These are phyloP conservation scores for Clanis bilineata DNA, from an alignment of 2,888 invertebrate species.

Conservation along the genomic window DNA sequence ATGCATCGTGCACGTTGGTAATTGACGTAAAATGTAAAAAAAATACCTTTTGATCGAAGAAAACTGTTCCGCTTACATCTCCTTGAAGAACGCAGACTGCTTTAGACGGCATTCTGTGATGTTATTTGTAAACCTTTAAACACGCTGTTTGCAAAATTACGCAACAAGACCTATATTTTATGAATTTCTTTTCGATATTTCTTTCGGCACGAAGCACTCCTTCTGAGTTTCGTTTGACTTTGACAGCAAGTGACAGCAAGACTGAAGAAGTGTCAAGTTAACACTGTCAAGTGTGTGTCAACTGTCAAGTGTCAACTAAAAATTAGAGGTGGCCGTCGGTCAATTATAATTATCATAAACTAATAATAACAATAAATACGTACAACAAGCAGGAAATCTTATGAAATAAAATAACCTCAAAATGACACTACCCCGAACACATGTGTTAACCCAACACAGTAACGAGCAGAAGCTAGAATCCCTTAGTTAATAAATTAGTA, in stretches of 20 bases:
- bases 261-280: neutral
- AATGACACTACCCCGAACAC: no score
- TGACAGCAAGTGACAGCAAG: neutral
- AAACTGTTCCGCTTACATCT: slow-evolving; percentile 91
- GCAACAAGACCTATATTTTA: neutral
- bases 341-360: no score
- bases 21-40: no score
- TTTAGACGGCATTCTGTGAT: slow-evolving; percentile 82
- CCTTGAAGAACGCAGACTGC: slow-evolving; percentile 95
- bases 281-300: neutral
- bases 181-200: neutral
- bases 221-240: neutral
- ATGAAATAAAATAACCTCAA: no score
- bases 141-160: neutral
- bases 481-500: no score
- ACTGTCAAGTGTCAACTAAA: no score
- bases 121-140: neutral
- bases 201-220: neutral
- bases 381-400: no score
- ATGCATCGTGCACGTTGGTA: neutral
- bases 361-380: no score
- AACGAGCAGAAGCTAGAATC: no score
- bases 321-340: no score
- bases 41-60: slow-evolving; percentile 88
- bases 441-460: no score